phyloP scores from a whole-genome alignment of 2,797 vertebrate genomes.

The Basileuterus tristriatus region DNA sequence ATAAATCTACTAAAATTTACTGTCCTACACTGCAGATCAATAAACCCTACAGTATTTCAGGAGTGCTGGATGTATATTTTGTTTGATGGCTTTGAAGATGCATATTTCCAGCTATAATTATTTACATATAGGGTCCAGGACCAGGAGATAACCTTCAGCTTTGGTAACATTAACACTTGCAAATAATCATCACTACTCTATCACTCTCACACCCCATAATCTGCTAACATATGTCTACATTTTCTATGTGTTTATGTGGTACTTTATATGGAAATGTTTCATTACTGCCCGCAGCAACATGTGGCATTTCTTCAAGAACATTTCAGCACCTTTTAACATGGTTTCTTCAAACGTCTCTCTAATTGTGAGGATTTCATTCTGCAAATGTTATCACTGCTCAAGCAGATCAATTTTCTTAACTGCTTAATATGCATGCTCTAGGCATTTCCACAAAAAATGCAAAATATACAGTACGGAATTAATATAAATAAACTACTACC shows the following conservation, averaged over 20 bases:
- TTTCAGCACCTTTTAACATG: conserved; percentile 60
- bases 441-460: conserved; percentile 46
- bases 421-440: conserved; percentile 55
- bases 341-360: conserved; percentile 59
- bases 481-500: conserved; percentile 47
- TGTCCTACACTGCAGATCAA: background rate
- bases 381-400: conserved; percentile 63
- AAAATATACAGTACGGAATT: conserved; percentile 39
- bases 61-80: background rate
- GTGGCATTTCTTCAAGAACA: conserved; percentile 69
- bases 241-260: conserved; percentile 55
- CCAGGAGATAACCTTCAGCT: conserved; percentile 51
- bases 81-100: background rate
- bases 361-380: conserved; percentile 58
- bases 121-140: conserved; percentile 20
- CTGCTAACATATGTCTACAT: conserved; percentile 59
- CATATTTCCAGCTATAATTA: conserved; percentile 8
- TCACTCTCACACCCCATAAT: conserved; percentile 59
- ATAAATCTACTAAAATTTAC: conserved; percentile 24
- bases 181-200: conserved; percentile 56
- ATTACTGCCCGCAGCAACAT: conserved; percentile 63
- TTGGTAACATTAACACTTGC: conserved; percentile 51
- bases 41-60: background rate
- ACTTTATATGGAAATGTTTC: conserved; percentile 68
- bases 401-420: conserved; percentile 61